phyloP scores from a whole-genome alignment of 2,888 invertebrate species.

The Darwinula stevensoni region DNA sequence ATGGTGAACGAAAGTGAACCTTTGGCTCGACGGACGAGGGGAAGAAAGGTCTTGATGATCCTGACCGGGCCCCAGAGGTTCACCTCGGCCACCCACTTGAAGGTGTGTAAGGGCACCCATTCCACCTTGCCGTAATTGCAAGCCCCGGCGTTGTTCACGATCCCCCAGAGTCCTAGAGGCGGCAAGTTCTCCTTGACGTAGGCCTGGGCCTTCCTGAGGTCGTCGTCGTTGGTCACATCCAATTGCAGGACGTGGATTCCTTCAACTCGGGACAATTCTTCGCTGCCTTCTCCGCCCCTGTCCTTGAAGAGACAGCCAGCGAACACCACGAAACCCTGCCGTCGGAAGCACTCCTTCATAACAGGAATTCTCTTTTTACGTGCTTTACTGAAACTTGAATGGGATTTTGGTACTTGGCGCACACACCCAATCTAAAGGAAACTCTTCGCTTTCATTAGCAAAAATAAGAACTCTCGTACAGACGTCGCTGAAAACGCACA shows the following conservation, averaged over 20 bases:
- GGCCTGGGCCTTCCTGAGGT: conserved; percentile 42
- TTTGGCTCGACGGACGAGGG: conserved; percentile 12
- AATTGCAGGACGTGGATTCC: conserved; percentile 34
- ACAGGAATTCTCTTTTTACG: no score
- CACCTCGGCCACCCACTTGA: conserved; percentile 13
- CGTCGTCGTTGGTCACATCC: conserved; percentile 47
- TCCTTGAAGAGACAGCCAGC: conserved; percentile 27
- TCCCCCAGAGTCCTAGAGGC: conserved; percentile 37
- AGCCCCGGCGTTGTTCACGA: conserved; percentile 51
- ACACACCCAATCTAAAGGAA: no score
- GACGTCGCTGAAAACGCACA: no score
- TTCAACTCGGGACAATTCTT: conserved; percentile 8
- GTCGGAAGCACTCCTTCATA: no score
- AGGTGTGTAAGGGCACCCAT: conserved; percentile 12
- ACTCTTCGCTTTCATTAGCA: no score
- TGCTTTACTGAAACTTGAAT: no score
- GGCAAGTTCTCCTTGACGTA: conserved; percentile 24
- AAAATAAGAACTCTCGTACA: no score
- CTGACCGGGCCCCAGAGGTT: conserved; percentile 19
- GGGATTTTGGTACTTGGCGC: no score
- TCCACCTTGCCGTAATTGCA: conserved; percentile 18
- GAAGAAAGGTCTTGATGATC: conserved; percentile 18
- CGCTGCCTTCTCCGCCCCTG: no score
- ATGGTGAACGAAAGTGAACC: no score
- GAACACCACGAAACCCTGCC: conserved; percentile 49